Evolutionary conservation across 1,140 invertebrate species (phyloP).

Genomic region (Bilobella aurantiaca): DNA sequence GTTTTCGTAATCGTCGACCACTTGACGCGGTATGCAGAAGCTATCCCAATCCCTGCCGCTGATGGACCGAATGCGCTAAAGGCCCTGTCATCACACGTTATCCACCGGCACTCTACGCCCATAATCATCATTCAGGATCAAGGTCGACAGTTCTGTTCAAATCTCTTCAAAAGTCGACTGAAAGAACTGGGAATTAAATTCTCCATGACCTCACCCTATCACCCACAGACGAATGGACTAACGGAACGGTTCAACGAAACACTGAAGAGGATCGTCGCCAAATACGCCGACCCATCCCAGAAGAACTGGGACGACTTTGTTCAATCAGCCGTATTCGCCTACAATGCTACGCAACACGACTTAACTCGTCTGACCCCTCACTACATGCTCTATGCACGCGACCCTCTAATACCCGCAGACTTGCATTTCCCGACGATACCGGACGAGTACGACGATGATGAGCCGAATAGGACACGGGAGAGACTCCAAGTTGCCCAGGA

Average conservation of each 20-base stretch:
- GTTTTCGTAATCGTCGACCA: conserved; percentile 15
- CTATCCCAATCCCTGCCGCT: background rate
- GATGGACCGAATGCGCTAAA: background rate
- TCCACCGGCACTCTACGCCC: conserved; percentile 27
- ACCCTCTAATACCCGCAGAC: conserved; percentile 35
- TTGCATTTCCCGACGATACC: background rate
- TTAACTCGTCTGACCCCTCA: conserved; percentile 40
- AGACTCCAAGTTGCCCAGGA: background rate
- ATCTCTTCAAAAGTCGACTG: conserved; percentile 35
- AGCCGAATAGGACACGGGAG: background rate
- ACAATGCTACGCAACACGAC: conserved; percentile 40
- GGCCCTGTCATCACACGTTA: conserved; percentile 3
- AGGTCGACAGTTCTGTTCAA: conserved; percentile 37
- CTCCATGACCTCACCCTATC: background rate
- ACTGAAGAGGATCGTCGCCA: conserved; percentile 1
- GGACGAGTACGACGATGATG: background rate
- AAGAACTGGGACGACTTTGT: conserved; percentile 43
- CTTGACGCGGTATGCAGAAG: conserved; percentile 14
- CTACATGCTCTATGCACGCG: conserved; percentile 42
- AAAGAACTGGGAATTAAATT: conserved; percentile 31
- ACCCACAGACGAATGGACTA: conserved; percentile 6
- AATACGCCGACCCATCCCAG: conserved; percentile 37
- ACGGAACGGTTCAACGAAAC: background rate
- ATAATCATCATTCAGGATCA: conserved; percentile 37
- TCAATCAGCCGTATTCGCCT: conserved; percentile 40